These are phyloP conservation scores for Heteropelma amictum DNA, from an alignment of 2,888 invertebrate species.

Conservation along the genomic window DNA sequence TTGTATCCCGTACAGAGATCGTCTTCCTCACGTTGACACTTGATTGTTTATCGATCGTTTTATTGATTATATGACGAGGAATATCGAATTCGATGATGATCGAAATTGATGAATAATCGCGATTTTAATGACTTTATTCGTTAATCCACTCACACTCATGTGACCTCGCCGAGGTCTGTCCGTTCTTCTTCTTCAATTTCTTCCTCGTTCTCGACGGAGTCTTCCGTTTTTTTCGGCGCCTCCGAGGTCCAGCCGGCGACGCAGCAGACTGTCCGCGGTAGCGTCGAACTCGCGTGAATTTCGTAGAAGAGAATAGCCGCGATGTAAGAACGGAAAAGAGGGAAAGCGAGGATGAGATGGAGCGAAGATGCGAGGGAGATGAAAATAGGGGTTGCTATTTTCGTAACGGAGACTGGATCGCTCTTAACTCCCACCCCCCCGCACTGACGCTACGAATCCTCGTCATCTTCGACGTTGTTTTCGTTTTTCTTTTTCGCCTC, in stretches of 20 bases:
- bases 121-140: not conserved
- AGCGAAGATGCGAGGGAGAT: slow-evolving; percentile 5
- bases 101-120: not conserved
- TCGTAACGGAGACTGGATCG: slow-evolving; percentile 70
- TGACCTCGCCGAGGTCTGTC: slow-evolving; percentile 66
- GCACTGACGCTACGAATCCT: slow-evolving; percentile 16
- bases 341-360: slow-evolving; percentile 31
- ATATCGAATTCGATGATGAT: not conserved
- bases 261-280: slow-evolving; percentile 21
- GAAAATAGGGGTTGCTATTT: slow-evolving; percentile 58
- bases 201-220: slow-evolving; percentile 36
- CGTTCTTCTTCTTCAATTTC: slow-evolving; percentile 12
- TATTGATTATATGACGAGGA: not conserved
- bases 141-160: slow-evolving; percentile 72
- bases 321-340: slow-evolving; percentile 4
- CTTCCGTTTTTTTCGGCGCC: slow-evolving; percentile 14
- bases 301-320: not conserved
- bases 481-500: slow-evolving; percentile 55
- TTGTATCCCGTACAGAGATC: too few relatives aligned
- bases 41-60: not conserved
- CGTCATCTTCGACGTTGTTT: slow-evolving; percentile 3
- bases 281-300: slow-evolving; percentile 8
- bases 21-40: not conserved
- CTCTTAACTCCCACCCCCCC: not conserved
- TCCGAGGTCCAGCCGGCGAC: slow-evolving; percentile 46